phyloP scores from a whole-genome alignment of 2,797 vertebrate genomes.

The Jordanella pulchra region DNA sequence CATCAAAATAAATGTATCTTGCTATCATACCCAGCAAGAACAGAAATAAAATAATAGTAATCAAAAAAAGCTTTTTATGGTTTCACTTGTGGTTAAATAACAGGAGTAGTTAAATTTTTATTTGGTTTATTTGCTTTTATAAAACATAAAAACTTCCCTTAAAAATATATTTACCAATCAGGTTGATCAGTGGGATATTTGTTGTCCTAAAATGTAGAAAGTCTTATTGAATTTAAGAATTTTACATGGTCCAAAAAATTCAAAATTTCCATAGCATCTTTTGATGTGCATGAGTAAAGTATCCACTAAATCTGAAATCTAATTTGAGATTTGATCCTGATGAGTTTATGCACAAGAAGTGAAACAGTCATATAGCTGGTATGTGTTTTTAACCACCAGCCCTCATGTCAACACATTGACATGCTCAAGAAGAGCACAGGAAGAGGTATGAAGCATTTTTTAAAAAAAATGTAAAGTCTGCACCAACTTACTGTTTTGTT shows the following conservation, averaged over 20 bases:
- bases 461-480: conserved; percentile 6
- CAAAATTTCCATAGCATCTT: too few relatives aligned
- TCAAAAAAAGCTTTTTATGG: background rate
- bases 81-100: too few relatives aligned
- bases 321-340: conserved; percentile 2
- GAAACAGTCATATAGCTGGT: conserved; percentile 33
- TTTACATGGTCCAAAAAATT: background rate
- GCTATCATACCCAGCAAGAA: background rate
- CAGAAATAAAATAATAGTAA: too few relatives aligned
- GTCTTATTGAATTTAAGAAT: background rate
- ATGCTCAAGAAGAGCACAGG: conserved; percentile 22
- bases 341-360: conserved; percentile 15
- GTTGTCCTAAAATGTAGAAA: background rate
- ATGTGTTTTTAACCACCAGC: conserved; percentile 56
- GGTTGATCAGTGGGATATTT: background rate
- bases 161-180: background rate
- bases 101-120: too few relatives aligned
- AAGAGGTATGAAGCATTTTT: conserved; percentile 7
- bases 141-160: too few relatives aligned
- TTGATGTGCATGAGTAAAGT: too few relatives aligned
- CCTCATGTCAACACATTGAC: conserved; percentile 60
- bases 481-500: background rate
- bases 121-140: too few relatives aligned
- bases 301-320: background rate
- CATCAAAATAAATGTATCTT: background rate